Evolutionary conservation across 2,888 invertebrate genomes (phyloP).

Genomic region (Cheilosia impressa): DNA sequence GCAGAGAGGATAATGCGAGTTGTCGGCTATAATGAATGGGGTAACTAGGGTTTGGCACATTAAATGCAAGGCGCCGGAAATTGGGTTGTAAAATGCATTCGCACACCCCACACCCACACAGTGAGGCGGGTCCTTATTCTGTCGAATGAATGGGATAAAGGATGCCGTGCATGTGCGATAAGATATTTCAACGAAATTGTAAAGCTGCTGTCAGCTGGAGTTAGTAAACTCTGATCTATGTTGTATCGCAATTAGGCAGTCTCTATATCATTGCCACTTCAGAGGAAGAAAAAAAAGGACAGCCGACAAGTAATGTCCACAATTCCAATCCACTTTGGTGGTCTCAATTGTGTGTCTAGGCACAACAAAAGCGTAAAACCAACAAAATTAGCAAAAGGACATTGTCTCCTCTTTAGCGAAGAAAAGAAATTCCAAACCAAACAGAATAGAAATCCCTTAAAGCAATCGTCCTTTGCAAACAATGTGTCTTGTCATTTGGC

Average conservation of each 20-base stretch:
- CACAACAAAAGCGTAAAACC: slow-evolving; percentile 59
- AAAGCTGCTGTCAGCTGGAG: slow-evolving; percentile 19
- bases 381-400: slow-evolving; percentile 67
- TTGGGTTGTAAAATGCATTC: slow-evolving; percentile 68
- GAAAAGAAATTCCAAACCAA: slow-evolving; percentile 38
- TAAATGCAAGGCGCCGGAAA: slow-evolving; percentile 70
- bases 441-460: slow-evolving; percentile 38
- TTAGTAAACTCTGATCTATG: neutral
- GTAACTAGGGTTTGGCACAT: slow-evolving; percentile 63
- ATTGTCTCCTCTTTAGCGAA: slow-evolving; percentile 43
- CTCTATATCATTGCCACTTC: too few species aligned
- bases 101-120: neutral
- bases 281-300: too few species aligned
- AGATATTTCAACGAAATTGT: slow-evolving; percentile 1
- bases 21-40: slow-evolving; percentile 70
- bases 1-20: slow-evolving; percentile 56
- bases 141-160: slow-evolving; percentile 31
- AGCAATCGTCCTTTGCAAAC: slow-evolving; percentile 63
- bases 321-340: slow-evolving; percentile 55
- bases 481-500: slow-evolving; percentile 65
- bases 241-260: neutral
- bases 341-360: slow-evolving; percentile 33
- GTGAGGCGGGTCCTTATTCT: slow-evolving; percentile 6
- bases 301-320: neutral
- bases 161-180: slow-evolving; percentile 40